Evolutionary conservation across 2,113 vertebrate genomes (phyloP), one percentile per base, ranked within the genome.

Genomic region (Anoplopoma fimbria): DNA sequence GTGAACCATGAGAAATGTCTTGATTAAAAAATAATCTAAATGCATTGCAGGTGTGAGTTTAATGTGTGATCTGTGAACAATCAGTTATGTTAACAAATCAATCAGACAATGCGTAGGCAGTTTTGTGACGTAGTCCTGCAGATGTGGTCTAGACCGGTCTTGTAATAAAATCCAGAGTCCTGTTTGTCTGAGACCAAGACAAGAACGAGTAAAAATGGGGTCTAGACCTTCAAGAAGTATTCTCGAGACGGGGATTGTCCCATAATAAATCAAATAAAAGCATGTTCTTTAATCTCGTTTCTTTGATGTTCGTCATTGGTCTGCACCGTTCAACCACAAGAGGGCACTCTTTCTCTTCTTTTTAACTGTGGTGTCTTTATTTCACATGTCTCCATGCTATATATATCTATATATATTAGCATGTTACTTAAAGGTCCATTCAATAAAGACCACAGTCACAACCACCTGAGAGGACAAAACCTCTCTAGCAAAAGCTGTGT

Each of bases 291-390:
- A 14, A 27, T 75, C 23, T 65, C 36, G 4, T 10, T 33, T 25
- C 3, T 36, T 36, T 25, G 2, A 9, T 19, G 15, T 19, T n/a
- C n/a, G n/a, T n/a, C n/a, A n/a, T 29, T 55, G 29, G 4, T 42
- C 0, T 61, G 5, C 40, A 9, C 2, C 4, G 9, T 72, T 68
- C 55, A 10, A 34, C 89, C 92, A 91, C 75, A 77, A 88, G 91
- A 81, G 84, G 86, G 87, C 88, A 38, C 75, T 77, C 61, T 91
- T 25, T 49, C 3, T 38, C 80, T 64, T 53, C 29, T 68, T 25
- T 68, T 6, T 12, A 55, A 55, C 53, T 55, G 4, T 14, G 36
- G 9, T 13, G 17, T 33, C 4, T 27, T 23, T 1, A 38, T 23
- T 8, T 27, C 27, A 55, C 29, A n/a, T 1, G 31, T 49, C 17